Percentiles rank a stretch among this genome's conserved stretches.
These are phyloP conservation scores for Varanus salvator DNA, from an alignment of 2,113 vertebrate genomes.

Conservation along the genomic window DNA sequence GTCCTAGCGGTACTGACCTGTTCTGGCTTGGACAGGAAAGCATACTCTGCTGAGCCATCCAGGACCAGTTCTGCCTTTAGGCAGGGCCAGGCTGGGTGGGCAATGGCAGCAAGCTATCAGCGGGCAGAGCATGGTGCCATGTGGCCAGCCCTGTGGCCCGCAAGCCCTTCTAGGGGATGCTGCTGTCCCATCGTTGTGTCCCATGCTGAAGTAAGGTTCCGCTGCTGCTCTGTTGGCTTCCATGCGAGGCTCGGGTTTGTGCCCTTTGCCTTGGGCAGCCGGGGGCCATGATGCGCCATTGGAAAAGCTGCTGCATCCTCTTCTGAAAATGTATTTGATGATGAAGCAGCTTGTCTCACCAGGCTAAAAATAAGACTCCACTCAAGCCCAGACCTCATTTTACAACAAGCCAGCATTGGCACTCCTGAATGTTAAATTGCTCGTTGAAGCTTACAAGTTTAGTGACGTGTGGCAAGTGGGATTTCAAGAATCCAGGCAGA, in stretches of 20 bases:
- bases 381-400: conserved; percentile 81
- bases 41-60: not conserved
- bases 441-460: conserved; percentile 78
- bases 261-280: not conserved
- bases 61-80: too few relatives aligned
- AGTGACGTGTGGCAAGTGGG: conserved; percentile 74
- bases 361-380: conserved; percentile 75
- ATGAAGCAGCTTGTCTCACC: not conserved
- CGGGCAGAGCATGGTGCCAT: not conserved
- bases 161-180: not conserved
- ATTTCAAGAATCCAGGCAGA: conserved; percentile 22
- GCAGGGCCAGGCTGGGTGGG: not conserved
- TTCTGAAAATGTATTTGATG: not conserved
- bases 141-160: too few relatives aligned
- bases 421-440: conserved; percentile 69
- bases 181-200: not conserved
- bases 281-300: too few relatives aligned
- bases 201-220: not conserved
- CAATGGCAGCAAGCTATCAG: not conserved
- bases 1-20: not conserved
- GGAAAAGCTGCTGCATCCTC: too few relatives aligned
- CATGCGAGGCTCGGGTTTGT: not conserved
- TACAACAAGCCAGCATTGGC: conserved; percentile 74
- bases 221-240: not conserved
- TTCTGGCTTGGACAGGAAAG: not conserved